Conservation (phyloP, 2,797 vertebrate genomes). For the Perodicticus potto region DNA sequence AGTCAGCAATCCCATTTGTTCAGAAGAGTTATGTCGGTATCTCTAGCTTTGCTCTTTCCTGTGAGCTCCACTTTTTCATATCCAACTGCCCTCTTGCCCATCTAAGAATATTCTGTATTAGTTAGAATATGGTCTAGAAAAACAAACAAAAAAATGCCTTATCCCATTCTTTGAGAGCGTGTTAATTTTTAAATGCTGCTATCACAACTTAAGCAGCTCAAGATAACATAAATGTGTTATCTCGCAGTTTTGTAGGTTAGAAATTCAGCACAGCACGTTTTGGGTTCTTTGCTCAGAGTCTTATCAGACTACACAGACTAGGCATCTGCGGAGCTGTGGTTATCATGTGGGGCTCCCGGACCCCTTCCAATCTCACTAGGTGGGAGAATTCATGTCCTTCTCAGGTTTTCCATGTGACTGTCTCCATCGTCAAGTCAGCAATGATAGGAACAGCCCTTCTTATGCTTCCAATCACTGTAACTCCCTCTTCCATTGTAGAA, state of each 20-base stretch:
- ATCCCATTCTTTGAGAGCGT: not conserved
- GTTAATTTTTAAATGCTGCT: not conserved
- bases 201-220: not conserved
- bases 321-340: not conserved
- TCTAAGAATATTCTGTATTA: not conserved
- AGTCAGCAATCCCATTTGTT: not conserved
- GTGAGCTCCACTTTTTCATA: not conserved
- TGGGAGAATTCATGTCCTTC: not conserved
- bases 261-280: not conserved
- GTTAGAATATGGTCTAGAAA: not conserved
- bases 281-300: not conserved
- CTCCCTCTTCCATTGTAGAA: not conserved
- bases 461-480: not conserved
- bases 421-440: not conserved
- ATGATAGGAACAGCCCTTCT: not conserved
- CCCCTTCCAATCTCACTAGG: not conserved
- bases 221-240: not conserved
- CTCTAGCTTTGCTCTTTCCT: not conserved
- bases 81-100: not conserved
- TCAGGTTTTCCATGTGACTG: not conserved
- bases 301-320: not conserved
- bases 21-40: not conserved
- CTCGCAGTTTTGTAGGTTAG: not conserved
- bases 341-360: not conserved
- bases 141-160: not conserved